These are phyloP conservation scores for Rhyacichthys aspro DNA, from an alignment of 2,797 vertebrate genomes.

Conservation along the genomic window DNA sequence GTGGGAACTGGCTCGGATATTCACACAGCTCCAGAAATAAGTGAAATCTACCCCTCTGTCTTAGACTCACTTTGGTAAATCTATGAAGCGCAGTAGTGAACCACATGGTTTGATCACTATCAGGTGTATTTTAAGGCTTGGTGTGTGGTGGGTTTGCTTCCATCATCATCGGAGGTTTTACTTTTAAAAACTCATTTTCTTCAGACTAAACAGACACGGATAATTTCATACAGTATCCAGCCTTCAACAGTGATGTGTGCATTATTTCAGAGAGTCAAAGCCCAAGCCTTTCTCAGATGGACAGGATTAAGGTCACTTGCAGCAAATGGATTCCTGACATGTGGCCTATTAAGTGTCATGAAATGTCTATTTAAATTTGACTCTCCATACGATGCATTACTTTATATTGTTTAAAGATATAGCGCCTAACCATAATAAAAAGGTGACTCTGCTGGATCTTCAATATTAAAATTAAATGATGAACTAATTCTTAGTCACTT, in stretches of 20 bases:
- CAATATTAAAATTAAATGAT: background rate
- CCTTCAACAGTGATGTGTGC: slow-evolving; percentile 8
- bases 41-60: background rate
- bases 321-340: slow-evolving; percentile 70
- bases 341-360: slow-evolving; percentile 38
- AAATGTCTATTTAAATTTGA: slow-evolving; percentile 4
- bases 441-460: slow-evolving; percentile 6
- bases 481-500: slow-evolving; percentile 11
- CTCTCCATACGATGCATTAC: background rate
- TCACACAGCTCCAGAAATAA: background rate
- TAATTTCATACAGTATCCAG: too few species aligned
- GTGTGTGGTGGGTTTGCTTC: too few species aligned
- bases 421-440: slow-evolving; percentile 14
- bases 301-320: slow-evolving; percentile 70
- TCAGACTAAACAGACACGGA: too few species aligned
- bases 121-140: background rate
- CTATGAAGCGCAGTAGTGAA: slow-evolving; percentile 2
- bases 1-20: too few species aligned
- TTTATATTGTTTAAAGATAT: background rate
- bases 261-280: slow-evolving; percentile 42
- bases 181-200: too few species aligned
- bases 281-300: slow-evolving; percentile 53
- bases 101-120: background rate
- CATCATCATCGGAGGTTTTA: too few species aligned
- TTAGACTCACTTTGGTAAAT: background rate